Conservation (phyloP, 2,113 vertebrate species). For the Gavia stellata region DNA sequence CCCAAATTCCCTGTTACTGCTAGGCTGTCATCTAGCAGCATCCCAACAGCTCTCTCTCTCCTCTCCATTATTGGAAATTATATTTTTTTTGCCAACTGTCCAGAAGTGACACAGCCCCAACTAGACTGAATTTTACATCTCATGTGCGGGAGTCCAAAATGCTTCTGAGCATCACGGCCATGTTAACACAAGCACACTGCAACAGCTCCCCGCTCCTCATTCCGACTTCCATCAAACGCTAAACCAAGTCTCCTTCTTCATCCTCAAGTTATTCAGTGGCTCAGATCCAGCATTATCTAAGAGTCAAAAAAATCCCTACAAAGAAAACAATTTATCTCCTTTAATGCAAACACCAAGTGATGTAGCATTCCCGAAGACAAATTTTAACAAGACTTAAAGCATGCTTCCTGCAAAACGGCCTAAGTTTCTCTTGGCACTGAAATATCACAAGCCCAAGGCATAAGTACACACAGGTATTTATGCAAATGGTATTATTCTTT, state of each 20-base stretch:
- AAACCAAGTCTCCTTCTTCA: neutral
- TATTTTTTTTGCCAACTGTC: neutral
- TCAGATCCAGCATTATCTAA: neutral
- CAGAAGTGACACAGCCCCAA: neutral
- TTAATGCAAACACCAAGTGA: neutral
- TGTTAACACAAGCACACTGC: neutral
- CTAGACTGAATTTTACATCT: neutral
- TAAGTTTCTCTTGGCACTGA: neutral
- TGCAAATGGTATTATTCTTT: neutral
- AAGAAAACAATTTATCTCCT: neutral
- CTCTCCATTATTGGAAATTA: neutral
- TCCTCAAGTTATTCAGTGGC: neutral
- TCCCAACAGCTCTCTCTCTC: neutral
- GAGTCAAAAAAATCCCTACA: neutral
- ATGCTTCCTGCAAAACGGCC: neutral
- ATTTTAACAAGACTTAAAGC: neutral
- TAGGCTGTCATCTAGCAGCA: neutral
- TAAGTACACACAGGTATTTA: neutral
- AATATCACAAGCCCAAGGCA: neutral
- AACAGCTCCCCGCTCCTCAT: neutral
- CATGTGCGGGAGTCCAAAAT: neutral
- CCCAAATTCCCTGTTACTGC: neutral
- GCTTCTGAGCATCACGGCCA: neutral
- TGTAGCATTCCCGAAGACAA: neutral
- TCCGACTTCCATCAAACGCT: neutral